These are phyloP conservation scores for Drosophila ananassae DNA, from an alignment of 1,140 invertebrate species.

Conservation along the genomic window DNA sequence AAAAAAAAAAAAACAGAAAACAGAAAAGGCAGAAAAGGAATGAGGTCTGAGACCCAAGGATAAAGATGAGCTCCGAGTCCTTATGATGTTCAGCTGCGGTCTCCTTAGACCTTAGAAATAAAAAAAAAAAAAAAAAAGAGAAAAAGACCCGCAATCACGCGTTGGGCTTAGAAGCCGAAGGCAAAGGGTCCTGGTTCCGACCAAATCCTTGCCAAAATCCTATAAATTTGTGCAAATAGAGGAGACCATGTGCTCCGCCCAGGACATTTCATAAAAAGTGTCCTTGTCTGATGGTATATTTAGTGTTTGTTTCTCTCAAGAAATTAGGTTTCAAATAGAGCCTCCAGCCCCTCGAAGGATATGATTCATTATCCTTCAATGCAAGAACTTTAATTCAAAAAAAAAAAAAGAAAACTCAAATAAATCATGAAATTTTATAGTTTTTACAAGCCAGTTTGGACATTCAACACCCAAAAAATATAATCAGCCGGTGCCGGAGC, in stretches of 20 bases:
- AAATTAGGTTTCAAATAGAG: not conserved
- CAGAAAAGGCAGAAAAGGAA: no score
- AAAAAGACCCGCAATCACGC: constrained; percentile 24
- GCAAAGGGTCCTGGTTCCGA: not conserved
- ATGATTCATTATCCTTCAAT: no score
- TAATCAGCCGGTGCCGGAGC: constrained; percentile 38
- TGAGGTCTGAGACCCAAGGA: not conserved
- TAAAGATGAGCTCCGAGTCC: constrained; percentile 4
- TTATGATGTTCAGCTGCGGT: not conserved
- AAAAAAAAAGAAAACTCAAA: not conserved
- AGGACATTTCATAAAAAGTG: not conserved
- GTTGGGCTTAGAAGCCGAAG: not conserved
- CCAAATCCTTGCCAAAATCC: constrained; percentile 3
- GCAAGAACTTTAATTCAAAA: no score
- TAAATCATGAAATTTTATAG: constrained; percentile 62
- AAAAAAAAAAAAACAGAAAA: no score
- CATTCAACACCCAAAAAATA: constrained; percentile 29
- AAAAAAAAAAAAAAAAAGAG: not conserved
- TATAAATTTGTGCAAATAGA: not conserved
- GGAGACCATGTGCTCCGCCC: not conserved
- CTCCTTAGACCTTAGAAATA: not conserved
- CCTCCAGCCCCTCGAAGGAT: no score
- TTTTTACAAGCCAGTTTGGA: constrained; percentile 52
- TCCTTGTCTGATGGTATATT: not conserved
- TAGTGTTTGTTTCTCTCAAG: not conserved